phyloP scores from a whole-genome alignment of 2,888 invertebrate species.

The Graphium colonna region DNA sequence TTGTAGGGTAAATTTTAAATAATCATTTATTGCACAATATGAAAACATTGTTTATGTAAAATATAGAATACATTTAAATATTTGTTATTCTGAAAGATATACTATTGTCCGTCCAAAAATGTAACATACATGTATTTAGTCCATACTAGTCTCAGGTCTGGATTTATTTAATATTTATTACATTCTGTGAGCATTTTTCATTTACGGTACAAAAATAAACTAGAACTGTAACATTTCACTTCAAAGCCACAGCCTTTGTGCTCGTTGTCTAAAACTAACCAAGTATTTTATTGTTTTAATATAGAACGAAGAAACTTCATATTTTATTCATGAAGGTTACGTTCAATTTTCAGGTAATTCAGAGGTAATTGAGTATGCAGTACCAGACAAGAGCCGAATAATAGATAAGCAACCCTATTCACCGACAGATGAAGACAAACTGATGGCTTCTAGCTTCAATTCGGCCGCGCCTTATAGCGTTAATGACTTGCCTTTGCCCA shows the following conservation, averaged over 20 bases:
- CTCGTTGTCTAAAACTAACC: slow-evolving; percentile 8
- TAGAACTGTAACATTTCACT: slow-evolving; percentile 7
- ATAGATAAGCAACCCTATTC: slow-evolving; percentile 71
- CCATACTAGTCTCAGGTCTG: too few species aligned
- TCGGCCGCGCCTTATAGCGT: slow-evolving; percentile 58
- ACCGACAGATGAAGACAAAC: slow-evolving; percentile 73
- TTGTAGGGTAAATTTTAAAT: too few species aligned
- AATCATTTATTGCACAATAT: too few species aligned
- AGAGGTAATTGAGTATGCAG: slow-evolving; percentile 75
- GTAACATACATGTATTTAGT: too few species aligned
- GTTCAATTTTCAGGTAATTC: slow-evolving; percentile 55
- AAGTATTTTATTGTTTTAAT: slow-evolving; percentile 8
- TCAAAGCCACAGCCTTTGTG: background rate
- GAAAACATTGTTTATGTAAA: too few species aligned
- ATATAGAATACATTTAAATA: too few species aligned
- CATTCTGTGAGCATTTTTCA: too few species aligned
- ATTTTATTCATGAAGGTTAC: slow-evolving; percentile 22
- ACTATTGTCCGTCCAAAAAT: too few species aligned
- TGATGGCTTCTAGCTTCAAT: slow-evolving; percentile 66
- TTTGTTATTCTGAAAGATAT: too few species aligned
- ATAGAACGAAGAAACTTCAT: slow-evolving; percentile 24
- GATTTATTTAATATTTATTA: too few species aligned
- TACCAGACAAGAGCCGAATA: slow-evolving; percentile 71
- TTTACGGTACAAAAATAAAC: background rate
- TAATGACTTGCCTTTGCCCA: slow-evolving; percentile 78